A percentile compares a stretch with the other conserved stretches of the same genome.
These are phyloP conservation scores for Eulemur rufifrons DNA, from an alignment of 2,113 vertebrate species.

Conservation along the genomic window DNA sequence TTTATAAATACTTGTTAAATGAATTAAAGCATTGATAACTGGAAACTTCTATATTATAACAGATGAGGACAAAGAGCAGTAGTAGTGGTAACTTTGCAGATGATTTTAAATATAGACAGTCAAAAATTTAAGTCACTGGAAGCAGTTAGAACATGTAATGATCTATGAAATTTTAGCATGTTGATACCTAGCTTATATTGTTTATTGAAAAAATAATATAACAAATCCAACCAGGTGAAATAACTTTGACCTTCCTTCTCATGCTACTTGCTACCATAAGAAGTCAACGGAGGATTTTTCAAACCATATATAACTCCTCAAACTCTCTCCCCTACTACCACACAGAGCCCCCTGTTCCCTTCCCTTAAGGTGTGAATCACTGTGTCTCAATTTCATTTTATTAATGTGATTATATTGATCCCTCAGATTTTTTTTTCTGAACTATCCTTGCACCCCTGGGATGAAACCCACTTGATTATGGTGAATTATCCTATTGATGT, in stretches of 20 bases:
- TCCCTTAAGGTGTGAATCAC: background rate
- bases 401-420: background rate
- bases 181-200: background rate
- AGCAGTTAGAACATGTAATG: background rate
- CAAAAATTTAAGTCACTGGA: background rate
- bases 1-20: too few species aligned
- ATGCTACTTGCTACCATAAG: background rate
- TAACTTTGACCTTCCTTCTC: rapidly evolving
- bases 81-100: background rate
- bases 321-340: background rate
- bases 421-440: background rate
- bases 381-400: background rate
- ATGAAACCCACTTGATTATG: too few species aligned
- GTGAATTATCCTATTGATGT: too few species aligned
- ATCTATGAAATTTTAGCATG: background rate
- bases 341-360: background rate
- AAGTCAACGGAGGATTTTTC: background rate
- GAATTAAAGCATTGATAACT: too few species aligned
- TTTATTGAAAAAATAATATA: background rate
- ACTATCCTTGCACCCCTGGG: too few species aligned
- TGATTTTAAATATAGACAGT: background rate
- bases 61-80: background rate
- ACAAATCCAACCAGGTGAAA: background rate
- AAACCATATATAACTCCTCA: background rate
- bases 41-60: background rate